These are phyloP conservation scores for Drosophila demipolita DNA, from an alignment of 2,888 invertebrate species.

Conservation along the genomic window DNA sequence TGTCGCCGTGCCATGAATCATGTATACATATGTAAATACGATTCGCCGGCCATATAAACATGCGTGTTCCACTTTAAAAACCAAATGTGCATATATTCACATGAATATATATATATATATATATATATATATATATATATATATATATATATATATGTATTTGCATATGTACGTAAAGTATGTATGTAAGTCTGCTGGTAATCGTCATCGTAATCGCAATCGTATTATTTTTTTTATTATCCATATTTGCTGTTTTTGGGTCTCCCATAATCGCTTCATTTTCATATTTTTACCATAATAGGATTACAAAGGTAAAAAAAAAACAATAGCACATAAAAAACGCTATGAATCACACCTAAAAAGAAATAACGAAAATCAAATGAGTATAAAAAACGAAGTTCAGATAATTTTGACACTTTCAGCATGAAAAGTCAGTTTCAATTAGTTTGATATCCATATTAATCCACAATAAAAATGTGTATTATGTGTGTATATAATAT, in stretches of 20 bases:
- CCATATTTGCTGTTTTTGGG: conserved; percentile 31
- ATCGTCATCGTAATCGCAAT: conserved; percentile 34
- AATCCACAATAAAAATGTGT: conserved; percentile 7
- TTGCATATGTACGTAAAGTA: background rate
- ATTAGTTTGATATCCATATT: conserved; percentile 31
- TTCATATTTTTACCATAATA: conserved; percentile 36
- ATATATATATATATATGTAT: background rate
- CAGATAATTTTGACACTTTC: conserved; percentile 45
- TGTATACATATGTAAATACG: conserved; percentile 53
- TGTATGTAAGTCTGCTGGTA: conserved; percentile 25
- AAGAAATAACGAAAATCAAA: conserved; percentile 10
- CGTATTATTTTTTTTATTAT: conserved; percentile 64
- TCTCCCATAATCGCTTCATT: conserved; percentile 23
- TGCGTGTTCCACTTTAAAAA: conserved; percentile 74
- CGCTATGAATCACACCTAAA: conserved; percentile 37
- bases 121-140: background rate
- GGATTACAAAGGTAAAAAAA: conserved; percentile 29
- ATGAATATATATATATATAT: background rate
- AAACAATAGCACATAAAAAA: conserved; percentile 1
- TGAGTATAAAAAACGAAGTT: conserved; percentile 8
- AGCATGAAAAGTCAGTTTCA: conserved; percentile 34
- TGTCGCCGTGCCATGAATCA: conserved; percentile 71
- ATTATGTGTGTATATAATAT: conserved; percentile 10
- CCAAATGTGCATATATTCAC: conserved; percentile 33
- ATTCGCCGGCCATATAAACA: conserved; percentile 36